phyloP scores from a whole-genome alignment of 2,797 vertebrate genomes.

The Coracias cyanogaster region DNA sequence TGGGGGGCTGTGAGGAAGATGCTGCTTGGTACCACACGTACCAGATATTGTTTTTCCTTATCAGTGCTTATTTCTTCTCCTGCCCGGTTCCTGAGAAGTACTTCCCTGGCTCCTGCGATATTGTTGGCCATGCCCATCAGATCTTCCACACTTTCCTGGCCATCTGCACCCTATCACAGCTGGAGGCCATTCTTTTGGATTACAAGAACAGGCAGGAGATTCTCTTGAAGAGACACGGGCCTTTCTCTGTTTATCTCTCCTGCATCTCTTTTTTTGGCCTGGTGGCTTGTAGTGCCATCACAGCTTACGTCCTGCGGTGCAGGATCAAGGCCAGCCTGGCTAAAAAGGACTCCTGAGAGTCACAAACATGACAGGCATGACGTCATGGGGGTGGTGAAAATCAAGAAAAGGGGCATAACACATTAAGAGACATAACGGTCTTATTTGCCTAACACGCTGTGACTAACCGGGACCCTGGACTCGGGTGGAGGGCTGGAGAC shows the following conservation, averaged over 20 bases:
- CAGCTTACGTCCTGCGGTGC: constrained; percentile 78
- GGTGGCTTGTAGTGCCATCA: constrained; percentile 81
- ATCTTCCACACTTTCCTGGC: constrained; percentile 91
- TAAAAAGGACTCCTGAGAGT: constrained; percentile 76
- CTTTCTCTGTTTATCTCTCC: constrained; percentile 80
- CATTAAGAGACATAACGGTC: constrained; percentile 42
- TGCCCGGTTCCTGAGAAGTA: constrained; percentile 90
- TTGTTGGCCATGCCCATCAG: constrained; percentile 91
- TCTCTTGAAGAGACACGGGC: constrained; percentile 80
- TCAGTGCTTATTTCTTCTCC: constrained; percentile 91
- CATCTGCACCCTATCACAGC: constrained; percentile 89
- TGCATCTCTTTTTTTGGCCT: constrained; percentile 83
- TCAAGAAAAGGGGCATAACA: constrained; percentile 20
- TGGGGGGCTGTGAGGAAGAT: constrained; percentile 83
- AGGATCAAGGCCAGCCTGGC: constrained; percentile 80
- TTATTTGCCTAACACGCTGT: constrained; percentile 50
- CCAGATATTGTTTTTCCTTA: constrained; percentile 88
- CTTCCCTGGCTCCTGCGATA: constrained; percentile 90
- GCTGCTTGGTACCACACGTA: constrained; percentile 86
- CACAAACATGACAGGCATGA: accelerated
- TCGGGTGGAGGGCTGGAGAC: neutral
- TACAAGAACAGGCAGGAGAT: constrained; percentile 81
- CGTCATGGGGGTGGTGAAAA: neutral
- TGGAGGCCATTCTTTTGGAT: constrained; percentile 90
- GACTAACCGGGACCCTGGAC: constrained; percentile 48